Conservation (phyloP, 2,113 vertebrate species). For the Penelope pileata region DNA sequence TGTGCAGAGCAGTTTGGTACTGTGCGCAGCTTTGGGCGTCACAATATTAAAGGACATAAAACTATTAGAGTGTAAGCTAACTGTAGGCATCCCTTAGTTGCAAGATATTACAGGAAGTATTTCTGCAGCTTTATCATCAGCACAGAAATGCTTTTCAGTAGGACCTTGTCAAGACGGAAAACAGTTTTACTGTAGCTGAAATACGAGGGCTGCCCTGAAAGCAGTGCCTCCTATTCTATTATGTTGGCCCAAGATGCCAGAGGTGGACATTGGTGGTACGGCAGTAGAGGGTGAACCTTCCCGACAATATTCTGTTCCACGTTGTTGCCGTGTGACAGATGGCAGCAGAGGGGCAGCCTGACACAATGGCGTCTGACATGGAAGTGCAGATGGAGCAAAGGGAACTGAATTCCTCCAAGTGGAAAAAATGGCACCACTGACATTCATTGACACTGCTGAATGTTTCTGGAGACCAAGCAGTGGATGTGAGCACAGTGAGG, state of each 20-base stretch:
- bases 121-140: not conserved
- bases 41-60: not conserved
- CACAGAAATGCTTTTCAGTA: not conserved
- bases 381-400: not conserved
- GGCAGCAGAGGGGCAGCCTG: not conserved
- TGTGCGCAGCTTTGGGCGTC: not conserved
- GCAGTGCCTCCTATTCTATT: not conserved
- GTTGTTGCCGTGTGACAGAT: not conserved
- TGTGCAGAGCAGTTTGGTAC: not conserved
- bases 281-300: not conserved
- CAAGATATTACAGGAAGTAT: not conserved
- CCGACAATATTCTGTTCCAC: not conserved
- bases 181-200: not conserved
- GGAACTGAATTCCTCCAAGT: not conserved
- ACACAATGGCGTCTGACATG: not conserved
- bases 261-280: not conserved
- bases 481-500: not conserved
- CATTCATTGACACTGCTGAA: not conserved
- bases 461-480: too few species aligned
- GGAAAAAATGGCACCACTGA: not conserved
- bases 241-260: not conserved
- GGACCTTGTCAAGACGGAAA: not conserved
- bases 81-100: not conserved
- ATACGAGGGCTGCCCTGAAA: not conserved
- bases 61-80: not conserved